Percentiles rank a stretch among this genome's conserved stretches.
Evolutionary conservation across 92 coral and sea anemone genomes (phyloP).

Genomic region (Bergia puertoricense): DNA sequence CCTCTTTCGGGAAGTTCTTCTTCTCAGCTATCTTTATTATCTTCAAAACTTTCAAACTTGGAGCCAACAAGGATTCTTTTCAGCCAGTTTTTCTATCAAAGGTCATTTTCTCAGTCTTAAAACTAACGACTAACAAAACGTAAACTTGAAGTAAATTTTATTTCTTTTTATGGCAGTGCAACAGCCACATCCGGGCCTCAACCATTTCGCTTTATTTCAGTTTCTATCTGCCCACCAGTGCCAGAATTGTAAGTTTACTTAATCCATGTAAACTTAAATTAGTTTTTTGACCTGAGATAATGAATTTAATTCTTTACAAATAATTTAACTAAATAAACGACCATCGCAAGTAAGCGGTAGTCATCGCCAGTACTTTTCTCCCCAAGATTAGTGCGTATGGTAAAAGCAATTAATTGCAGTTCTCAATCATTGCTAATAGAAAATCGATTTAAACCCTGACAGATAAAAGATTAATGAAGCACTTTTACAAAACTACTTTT

Average conservation of each 20-base stretch:
- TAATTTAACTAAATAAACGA: no score
- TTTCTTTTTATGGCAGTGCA: constrained; percentile 30
- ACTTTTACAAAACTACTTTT: no score
- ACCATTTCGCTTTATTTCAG: constrained; percentile 38
- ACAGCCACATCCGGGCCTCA: constrained; percentile 30
- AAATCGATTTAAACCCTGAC: no score
- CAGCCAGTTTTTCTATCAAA: not conserved
- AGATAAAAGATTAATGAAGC: no score
- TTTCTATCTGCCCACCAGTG: constrained; percentile 25
- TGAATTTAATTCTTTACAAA: no score
- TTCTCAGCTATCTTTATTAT: no score
- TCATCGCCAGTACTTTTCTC: not conserved
- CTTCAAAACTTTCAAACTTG: not conserved
- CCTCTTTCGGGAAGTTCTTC: no score
- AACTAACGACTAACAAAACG: not conserved
- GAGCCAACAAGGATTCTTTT: not conserved
- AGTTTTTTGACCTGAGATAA: not conserved
- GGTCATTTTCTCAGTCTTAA: not conserved
- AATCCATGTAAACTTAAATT: not conserved
- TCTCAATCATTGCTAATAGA: no score
- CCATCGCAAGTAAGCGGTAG: not conserved
- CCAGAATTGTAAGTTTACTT: constrained; percentile 33
- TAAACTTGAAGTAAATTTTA: constrained; percentile 5
- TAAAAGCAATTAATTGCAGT: no score
- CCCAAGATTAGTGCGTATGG: not conserved